Evolutionary conservation across 2,888 invertebrate genomes (phyloP), one percentile per base, ranked within the genome.

Genomic region (Aphidoletes aphidimyza): DNA sequence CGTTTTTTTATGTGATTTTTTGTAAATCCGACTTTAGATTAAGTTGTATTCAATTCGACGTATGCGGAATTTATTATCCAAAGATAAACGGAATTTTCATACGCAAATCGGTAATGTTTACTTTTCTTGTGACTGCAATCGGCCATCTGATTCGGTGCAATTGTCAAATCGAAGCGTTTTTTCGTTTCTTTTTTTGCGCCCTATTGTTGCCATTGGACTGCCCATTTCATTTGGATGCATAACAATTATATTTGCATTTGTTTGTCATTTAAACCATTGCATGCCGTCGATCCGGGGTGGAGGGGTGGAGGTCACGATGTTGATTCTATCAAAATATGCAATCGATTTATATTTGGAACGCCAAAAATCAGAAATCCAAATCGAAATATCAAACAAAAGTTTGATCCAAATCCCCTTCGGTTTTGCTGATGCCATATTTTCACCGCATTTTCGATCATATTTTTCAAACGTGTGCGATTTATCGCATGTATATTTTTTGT

Each of bases 181-280:
- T n/a, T n/a, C n/a, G n/a, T n/a, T n/a, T n/a, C n/a, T n/a, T n/a
- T n/a, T n/a, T n/a, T n/a, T n/a, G n/a, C n/a, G n/a, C n/a, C n/a
- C n/a, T n/a, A n/a, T n/a, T n/a, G n/a, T n/a, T n/a, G n/a, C n/a
- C n/a, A n/a, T n/a, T n/a, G n/a, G n/a, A n/a, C n/a, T n/a, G n/a
- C n/a, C 69, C 69, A 69, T 69, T 69, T 69, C 69, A 69, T 14
- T 69, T 30, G 30, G 69, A 69, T 69, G 69, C 69, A 69, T 69
- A 69, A 14, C 69, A 69, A 69, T 69, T 69, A 69, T 30, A 69
- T 69, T 69, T 69, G 69, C 69, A 69, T 69, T 69, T 69, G 69
- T 69, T 69, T 69, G 69, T 69, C 69, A 69, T 69, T 69, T 69
- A 69, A n/a, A 30, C 69, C 2, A 69, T 69, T 69, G 54, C 69